phyloP scores from a whole-genome alignment of 1,140 invertebrate species.

The Drosophila melanica region DNA sequence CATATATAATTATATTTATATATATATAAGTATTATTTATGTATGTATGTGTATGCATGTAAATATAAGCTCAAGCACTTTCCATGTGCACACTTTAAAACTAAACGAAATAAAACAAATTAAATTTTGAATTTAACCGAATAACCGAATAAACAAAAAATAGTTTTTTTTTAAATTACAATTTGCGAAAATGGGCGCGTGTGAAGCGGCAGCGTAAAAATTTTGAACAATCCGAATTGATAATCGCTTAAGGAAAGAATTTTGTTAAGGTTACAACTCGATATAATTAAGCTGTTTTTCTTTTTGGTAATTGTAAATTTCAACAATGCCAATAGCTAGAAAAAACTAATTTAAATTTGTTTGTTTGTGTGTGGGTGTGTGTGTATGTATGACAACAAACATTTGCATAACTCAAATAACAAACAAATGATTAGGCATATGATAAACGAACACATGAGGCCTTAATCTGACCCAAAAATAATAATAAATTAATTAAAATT shows the following conservation, averaged over 20 bases:
- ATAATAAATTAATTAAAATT: slow-evolving; percentile 19
- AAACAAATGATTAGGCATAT: slow-evolving; percentile 70
- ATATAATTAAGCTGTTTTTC: slow-evolving; percentile 34
- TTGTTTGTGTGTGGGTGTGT: slow-evolving; percentile 36
- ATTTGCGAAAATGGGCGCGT: slow-evolving; percentile 23
- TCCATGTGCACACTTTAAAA: slow-evolving; percentile 51
- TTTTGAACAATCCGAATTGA: slow-evolving; percentile 55
- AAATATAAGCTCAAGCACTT: slow-evolving; percentile 51
- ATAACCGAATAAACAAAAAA: slow-evolving; percentile 27
- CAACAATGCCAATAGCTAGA: slow-evolving; percentile 23
- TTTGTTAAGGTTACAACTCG: slow-evolving; percentile 43
- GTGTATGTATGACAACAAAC: slow-evolving; percentile 59
- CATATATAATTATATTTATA: slow-evolving; percentile 65
- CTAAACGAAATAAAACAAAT: slow-evolving; percentile 48
- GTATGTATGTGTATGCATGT: slow-evolving; percentile 61
- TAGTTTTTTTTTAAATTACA: slow-evolving; percentile 21
- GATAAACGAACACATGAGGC: slow-evolving; percentile 65
- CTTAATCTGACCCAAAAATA: slow-evolving; percentile 35
- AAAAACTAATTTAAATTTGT: slow-evolving; percentile 31
- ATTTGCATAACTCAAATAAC: slow-evolving; percentile 71
- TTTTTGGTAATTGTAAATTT: slow-evolving; percentile 32
- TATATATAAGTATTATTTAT: slow-evolving; percentile 40
- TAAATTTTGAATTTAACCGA: slow-evolving; percentile 43
- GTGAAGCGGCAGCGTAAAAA: slow-evolving; percentile 64
- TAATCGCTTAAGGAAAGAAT: slow-evolving; percentile 68